A percentile compares a stretch with the other conserved stretches of the same genome.
Evolutionary conservation across 1,140 invertebrate species (phyloP).

Genomic region (Hypsibius dujardini): DNA sequence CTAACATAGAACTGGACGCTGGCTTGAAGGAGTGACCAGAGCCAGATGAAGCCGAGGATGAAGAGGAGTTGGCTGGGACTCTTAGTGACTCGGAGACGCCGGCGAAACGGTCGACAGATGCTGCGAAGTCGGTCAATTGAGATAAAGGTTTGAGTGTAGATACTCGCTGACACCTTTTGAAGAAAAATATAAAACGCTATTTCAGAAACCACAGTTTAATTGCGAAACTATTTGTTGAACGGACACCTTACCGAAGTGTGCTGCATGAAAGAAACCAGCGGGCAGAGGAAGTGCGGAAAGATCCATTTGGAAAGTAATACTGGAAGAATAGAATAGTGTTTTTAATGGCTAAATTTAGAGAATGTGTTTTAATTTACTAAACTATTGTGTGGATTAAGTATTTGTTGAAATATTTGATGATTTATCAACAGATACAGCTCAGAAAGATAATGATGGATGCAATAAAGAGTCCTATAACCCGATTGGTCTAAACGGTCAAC

Average conservation of each 20-base stretch:
- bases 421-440: not conserved
- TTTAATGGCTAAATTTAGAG: too few species aligned
- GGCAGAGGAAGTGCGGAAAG: constrained; percentile 28
- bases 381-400: not conserved
- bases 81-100: not conserved
- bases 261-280: constrained; percentile 34
- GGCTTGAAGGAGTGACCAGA: constrained; percentile 1
- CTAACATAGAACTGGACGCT: constrained; percentile 11
- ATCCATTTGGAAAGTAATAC: constrained; percentile 4
- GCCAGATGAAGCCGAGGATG: constrained; percentile 15
- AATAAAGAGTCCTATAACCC: not conserved
- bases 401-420: not conserved
- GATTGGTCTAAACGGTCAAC: not conserved
- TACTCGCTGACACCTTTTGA: constrained; percentile 31
- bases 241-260: too few species aligned
- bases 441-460: not conserved
- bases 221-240: too few species aligned
- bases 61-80: not conserved
- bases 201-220: not conserved
- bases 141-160: constrained; percentile 34
- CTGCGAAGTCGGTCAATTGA: constrained; percentile 29
- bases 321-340: not conserved
- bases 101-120: constrained; percentile 10
- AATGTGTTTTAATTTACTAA: too few species aligned
- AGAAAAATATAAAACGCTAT: not conserved